These are phyloP conservation scores for Carlito syrichta DNA, from an alignment of 2,113 vertebrate species.

Conservation along the genomic window DNA sequence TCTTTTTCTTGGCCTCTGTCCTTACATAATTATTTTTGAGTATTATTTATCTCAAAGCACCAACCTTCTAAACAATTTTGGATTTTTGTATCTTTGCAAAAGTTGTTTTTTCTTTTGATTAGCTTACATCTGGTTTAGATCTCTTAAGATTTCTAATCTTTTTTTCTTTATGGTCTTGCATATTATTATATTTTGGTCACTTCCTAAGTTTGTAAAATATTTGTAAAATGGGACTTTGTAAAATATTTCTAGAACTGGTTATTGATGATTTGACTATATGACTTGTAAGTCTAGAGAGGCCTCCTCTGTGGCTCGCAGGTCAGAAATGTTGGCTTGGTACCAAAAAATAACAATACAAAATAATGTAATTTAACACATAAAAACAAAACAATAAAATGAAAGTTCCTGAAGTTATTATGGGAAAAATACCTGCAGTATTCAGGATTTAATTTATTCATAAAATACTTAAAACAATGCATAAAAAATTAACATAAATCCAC, in stretches of 20 bases:
- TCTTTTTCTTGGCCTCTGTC: background rate
- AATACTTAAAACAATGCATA: background rate
- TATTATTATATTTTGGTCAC: background rate
- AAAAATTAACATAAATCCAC: background rate
- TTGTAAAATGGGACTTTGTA: background rate
- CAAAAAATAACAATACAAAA: background rate
- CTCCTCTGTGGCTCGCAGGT: background rate
- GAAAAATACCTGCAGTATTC: background rate
- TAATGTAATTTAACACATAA: background rate
- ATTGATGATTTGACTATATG: background rate
- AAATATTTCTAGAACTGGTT: background rate
- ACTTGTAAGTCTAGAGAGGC: background rate
- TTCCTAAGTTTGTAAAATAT: conserved; percentile 13
- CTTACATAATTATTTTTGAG: background rate
- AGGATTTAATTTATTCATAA: conserved; percentile 10
- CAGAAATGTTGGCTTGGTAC: background rate
- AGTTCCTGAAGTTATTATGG: background rate
- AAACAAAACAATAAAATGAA: conserved; percentile 19
- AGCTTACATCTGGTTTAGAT: background rate
- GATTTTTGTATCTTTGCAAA: background rate
- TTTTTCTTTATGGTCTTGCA: background rate
- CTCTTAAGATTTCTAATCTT: background rate
- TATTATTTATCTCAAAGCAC: background rate
- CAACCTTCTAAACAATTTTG: background rate
- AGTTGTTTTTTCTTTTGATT: background rate